Evolutionary conservation across 2,797 vertebrate genomes (phyloP), one percentile per base, ranked within the genome.

Genomic region (Hydrolagus colliei): DNA sequence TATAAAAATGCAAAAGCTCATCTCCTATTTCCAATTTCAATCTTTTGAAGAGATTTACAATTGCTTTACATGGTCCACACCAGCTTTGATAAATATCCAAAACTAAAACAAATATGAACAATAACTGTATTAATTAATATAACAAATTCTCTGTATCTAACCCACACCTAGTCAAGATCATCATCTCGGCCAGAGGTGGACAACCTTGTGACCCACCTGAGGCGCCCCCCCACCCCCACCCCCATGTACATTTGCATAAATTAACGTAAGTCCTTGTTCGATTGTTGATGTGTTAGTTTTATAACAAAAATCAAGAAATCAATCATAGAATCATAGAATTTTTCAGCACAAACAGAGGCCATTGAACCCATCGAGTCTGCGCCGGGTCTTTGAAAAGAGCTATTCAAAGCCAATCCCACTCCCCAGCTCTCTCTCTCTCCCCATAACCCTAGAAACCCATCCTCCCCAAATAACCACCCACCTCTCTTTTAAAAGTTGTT

Each of bases 31-130:
- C 92, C 0, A 77, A 91, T 91, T 90, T 92, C 87, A 94, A 61
- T 88, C 90, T 93, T 90, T 86, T 90, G 87, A 95, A 91, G 86
- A 94, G 87, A 86, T 77, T 61, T 65, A 89, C 22, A 72, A 93
- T 90, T 71, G 93, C 93, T 92, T 93, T 95, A 90, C 94, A 95
- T 86, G 93, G 94, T 85, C 93, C 94, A 86, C 93, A 95, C 93
- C 94, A 95, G 86, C 90, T 89, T 87, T 92, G 93, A 87, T 94
- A 91, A n/a, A 94, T 92, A 72, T 95, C 94, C 71, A 95, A 90
- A 73, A 95, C 94, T 93, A 89, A 75, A 88, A 90, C 87, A 14
- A 52, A 52, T 52, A 9, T 8, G 87, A 32, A 72, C 61, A 67
- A 63, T 87, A 32, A 11, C 22, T 78, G 41, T 32, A 22, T 18